Conservation (phyloP, 92 coral and sea anemone genomes). For the Zoanthus sansibaricus region DNA sequence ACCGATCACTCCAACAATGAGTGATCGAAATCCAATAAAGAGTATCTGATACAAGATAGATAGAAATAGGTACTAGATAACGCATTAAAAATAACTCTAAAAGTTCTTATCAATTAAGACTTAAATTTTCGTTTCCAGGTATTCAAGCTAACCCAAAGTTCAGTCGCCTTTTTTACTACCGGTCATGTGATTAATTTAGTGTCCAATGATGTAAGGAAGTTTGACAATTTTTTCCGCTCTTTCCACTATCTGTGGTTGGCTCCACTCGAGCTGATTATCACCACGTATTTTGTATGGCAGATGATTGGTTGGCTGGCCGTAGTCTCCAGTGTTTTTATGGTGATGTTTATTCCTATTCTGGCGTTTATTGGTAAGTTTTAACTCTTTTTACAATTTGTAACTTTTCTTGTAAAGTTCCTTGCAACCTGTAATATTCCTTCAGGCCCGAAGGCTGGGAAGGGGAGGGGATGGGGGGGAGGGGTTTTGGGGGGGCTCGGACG, state of each 20-base stretch:
- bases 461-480: too few species aligned
- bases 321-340: constrained; percentile 28
- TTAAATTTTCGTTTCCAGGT: constrained; percentile 5
- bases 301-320: constrained; percentile 41
- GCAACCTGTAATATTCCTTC: too few species aligned
- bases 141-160: constrained; percentile 40
- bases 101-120: too few species aligned
- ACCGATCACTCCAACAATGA: too few species aligned
- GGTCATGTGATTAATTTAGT: constrained; percentile 41
- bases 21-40: too few species aligned
- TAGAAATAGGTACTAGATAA: too few species aligned
- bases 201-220: constrained; percentile 35
- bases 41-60: too few species aligned
- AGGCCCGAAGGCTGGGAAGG: too few species aligned
- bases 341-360: constrained; percentile 24
- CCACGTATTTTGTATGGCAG: constrained; percentile 34
- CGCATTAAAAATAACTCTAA: too few species aligned
- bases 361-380: constrained; percentile 21
- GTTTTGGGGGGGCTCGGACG: too few species aligned
- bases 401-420: too few species aligned
- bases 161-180: constrained; percentile 24
- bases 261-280: constrained; percentile 31
- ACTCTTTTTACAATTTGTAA: too few species aligned
- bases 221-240: constrained; percentile 40
- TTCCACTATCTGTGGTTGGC: constrained; percentile 45